Evolutionary conservation across 2,888 invertebrate species (phyloP), one percentile per base, ranked within the genome.

Genomic region (Panzeria rudis): DNA sequence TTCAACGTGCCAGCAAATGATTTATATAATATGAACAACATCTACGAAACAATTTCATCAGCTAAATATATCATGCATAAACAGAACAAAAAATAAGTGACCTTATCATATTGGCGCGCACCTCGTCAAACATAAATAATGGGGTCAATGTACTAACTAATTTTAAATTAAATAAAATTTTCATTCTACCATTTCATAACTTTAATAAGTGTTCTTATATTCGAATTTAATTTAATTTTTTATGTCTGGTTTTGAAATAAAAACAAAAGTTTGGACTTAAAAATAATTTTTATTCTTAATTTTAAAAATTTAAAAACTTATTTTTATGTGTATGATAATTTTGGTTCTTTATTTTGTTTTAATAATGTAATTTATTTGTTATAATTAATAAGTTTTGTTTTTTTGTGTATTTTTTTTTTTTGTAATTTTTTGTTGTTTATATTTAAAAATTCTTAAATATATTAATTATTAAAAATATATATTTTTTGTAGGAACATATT

Each of bases 401-500:
- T 69, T 69, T 73, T 68, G n/a, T 79, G 62, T 79, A 73, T 73
- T 38, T 83, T 76, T 62, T 83, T 84, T 8, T 77, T 62, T 78
- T 81, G 44, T 81, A 50, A 87, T 71, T 50, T 72, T 69, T 64
- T 69, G 4, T 75, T 17, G 0, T 79, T 64, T 54, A 35, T 72
- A 25, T 68, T 86, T 75, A 78, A 80, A 81, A 54, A 56, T 69
- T 75, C 78, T 85, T 85, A 85, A 75, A 52, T 82, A 85, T 82
- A 82, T 79, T 82, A 82, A 82, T 82, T 85, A 85, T 85, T 86
- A 86, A 87, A 87, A 87, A 86, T 86, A 86, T 87, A 86, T 88
- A 90, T 76, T 77, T 69, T 68, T 91, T 91, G 91, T 92, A 92
- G 92, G 92, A 92, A 92, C 92, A 92, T 92, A 92, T 92, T 92